Evolutionary conservation across 2,888 invertebrate genomes (phyloP).

Genomic region (Nudaria mundana): DNA sequence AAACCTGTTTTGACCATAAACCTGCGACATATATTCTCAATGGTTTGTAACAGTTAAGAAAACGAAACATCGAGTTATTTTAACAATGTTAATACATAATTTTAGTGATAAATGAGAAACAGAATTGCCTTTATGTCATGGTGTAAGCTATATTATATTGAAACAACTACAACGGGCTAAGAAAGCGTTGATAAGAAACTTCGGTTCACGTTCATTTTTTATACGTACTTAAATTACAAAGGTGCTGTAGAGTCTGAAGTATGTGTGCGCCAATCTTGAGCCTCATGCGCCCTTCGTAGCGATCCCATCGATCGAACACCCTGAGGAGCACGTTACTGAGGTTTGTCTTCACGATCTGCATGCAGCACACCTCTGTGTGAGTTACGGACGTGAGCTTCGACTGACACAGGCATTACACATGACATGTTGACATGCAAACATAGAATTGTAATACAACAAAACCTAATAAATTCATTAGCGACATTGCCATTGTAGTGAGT

Average conservation of each 20-base stretch:
- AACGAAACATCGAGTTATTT: too few species aligned
- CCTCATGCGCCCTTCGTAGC: conserved; percentile 83
- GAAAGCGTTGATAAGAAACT: too few species aligned
- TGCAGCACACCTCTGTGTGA: conserved; percentile 83
- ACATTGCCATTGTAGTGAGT: conserved; percentile 19
- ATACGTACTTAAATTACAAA: conserved; percentile 83
- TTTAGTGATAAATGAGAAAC: too few species aligned
- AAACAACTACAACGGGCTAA: too few species aligned
- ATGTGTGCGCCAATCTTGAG: conserved; percentile 83
- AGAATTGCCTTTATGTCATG: too few species aligned
- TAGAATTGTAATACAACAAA: conserved; percentile 29
- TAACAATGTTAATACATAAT: too few species aligned
- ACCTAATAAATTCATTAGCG: conserved; percentile 28
- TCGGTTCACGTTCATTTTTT: background rate
- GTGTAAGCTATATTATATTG: too few species aligned
- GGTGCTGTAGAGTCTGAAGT: conserved; percentile 81
- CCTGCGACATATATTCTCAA: too few species aligned
- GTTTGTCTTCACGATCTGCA: conserved; percentile 83
- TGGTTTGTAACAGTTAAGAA: too few species aligned
- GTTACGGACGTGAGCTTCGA: conserved; percentile 65
- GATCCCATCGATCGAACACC: conserved; percentile 84
- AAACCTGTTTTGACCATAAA: too few species aligned
- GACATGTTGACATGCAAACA: conserved; percentile 39
- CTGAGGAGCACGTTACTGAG: conserved; percentile 79
- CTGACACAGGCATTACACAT: conserved; percentile 44